Evolutionary conservation across 1,140 invertebrate genomes (phyloP).

Genomic region (Nautilus pompilius): DNA sequence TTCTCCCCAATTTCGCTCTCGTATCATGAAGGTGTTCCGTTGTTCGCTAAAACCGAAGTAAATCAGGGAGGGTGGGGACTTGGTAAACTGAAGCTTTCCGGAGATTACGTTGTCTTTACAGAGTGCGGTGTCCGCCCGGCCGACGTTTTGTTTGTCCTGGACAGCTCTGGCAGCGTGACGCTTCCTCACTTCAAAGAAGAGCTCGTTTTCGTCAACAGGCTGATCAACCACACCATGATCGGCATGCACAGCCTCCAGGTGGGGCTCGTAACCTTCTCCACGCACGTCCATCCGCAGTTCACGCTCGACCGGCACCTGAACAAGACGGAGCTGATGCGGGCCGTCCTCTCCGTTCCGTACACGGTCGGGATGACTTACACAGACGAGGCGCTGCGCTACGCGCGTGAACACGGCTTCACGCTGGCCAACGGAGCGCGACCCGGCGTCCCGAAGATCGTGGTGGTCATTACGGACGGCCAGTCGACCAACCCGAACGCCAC

Average conservation of each 20-base stretch:
- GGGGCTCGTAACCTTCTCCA: slow-evolving; percentile 14
- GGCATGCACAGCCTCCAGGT: neutral
- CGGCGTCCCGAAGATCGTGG: slow-evolving; percentile 40
- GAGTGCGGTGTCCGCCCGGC: slow-evolving; percentile 6
- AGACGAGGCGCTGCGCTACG: slow-evolving; percentile 12
- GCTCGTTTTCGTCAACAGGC: slow-evolving; percentile 11
- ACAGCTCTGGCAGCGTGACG: slow-evolving; percentile 17
- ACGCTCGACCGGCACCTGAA: slow-evolving; percentile 8
- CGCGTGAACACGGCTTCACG: neutral
- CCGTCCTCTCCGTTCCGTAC: slow-evolving; percentile 14
- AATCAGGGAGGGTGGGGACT: too few relatives aligned
- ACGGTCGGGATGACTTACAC: slow-evolving; percentile 17
- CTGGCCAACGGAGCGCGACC: slow-evolving; percentile 17
- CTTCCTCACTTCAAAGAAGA: slow-evolving; percentile 2
- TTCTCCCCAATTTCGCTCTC: too few relatives aligned
- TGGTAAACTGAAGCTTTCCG: too few relatives aligned
- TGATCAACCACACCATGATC: slow-evolving; percentile 6
- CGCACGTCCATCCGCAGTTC: slow-evolving; percentile 4
- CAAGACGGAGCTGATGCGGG: slow-evolving; percentile 6
- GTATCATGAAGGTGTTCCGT: too few relatives aligned
- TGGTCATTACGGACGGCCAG: slow-evolving; percentile 47
- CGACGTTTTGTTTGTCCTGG: slow-evolving; percentile 22
- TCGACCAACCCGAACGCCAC: slow-evolving; percentile 30
- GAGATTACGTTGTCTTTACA: slow-evolving; percentile 2
- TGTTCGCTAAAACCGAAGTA: too few relatives aligned